Base-by-base conservation (phyloP, 2,113 vertebrate genomes). In the Actinemys pallida region DNA sequence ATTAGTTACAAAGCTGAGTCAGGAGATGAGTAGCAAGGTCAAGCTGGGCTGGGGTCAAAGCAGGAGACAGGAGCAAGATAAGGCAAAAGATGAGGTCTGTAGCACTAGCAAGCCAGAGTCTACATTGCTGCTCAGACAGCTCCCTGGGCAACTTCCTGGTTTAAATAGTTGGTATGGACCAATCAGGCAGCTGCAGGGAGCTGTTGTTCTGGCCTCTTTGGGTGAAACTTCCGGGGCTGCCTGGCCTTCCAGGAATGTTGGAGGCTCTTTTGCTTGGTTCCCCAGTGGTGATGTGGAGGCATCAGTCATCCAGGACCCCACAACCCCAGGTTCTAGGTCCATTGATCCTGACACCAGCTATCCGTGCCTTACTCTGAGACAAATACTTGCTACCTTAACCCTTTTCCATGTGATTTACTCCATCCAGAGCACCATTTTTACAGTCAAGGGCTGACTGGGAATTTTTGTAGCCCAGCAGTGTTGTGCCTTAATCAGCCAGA, bases 371-470 rank as follows among this genome's bases (percentile, higher is more conserved):
- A 65, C 59, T 82, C 31, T 49, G 84, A 93, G 91, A 65, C 0
- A 8, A 35, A 54, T 87, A 72, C 45, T 56, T 84, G 45, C 17
- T 82, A 1, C 59, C 53, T 89, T 65, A 93, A 53, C 0, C 1
- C 25, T 90, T 87, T 53, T n/a, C 7, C 49, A 91, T 89, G 80
- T 31, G 54, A 89, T 13, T 65, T 24, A 3, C 84, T 84, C 29
- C n/a, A 22, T 79, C 0, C 0, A 20, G 52, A 79, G 86, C 54
- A 17, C 7, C 49, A 82, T n/a, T 59, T 47, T 24, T 59, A 52
- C 54, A 89, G 47, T 5, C 90, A 53, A 13, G 54, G 29, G 35
- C 24, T 93, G n/a, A 47, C 59, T 69, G 87, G 53, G n/a, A 86
- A 93, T 12, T 47, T 81, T 81, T 42, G 83, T 16, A 88, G 65